Evolutionary conservation across 2,797 vertebrate genomes (phyloP).

Genomic region (Muscicapa comitata): DNA sequence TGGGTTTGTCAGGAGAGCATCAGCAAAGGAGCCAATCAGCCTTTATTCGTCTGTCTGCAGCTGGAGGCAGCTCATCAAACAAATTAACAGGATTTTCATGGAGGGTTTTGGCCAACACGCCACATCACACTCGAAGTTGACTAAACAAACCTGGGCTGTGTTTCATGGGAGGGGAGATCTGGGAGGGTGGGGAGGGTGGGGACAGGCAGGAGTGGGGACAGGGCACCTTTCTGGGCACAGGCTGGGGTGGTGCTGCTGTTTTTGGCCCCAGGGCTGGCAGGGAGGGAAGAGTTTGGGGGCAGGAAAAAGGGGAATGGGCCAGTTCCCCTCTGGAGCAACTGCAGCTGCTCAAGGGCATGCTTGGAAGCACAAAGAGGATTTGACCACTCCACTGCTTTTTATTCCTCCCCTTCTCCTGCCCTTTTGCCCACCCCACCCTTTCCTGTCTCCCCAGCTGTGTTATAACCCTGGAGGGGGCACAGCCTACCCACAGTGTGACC

Average conservation of each 20-base stretch:
- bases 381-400: accelerated
- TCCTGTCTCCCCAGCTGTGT: background rate
- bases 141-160: background rate
- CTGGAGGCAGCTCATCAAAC: constrained; percentile 60
- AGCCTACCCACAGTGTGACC: background rate
- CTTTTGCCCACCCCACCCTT: background rate
- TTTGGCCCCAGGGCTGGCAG: background rate
- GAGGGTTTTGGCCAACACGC: constrained; percentile 11
- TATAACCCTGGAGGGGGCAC: background rate
- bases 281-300: background rate
- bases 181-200: background rate
- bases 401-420: background rate
- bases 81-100: constrained; percentile 60
- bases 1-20: background rate
- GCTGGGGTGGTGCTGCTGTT: background rate
- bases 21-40: constrained; percentile 44
- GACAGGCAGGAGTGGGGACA: background rate
- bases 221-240: background rate
- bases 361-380: background rate
- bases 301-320: background rate
- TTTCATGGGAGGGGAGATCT: background rate
- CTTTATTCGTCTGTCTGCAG: constrained; percentile 48
- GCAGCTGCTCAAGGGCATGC: background rate
- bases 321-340: background rate
- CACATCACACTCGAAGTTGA: background rate